Base-by-base conservation (phyloP, 1,140 invertebrate genomes). In the Philopotamus ludificatus region DNA sequence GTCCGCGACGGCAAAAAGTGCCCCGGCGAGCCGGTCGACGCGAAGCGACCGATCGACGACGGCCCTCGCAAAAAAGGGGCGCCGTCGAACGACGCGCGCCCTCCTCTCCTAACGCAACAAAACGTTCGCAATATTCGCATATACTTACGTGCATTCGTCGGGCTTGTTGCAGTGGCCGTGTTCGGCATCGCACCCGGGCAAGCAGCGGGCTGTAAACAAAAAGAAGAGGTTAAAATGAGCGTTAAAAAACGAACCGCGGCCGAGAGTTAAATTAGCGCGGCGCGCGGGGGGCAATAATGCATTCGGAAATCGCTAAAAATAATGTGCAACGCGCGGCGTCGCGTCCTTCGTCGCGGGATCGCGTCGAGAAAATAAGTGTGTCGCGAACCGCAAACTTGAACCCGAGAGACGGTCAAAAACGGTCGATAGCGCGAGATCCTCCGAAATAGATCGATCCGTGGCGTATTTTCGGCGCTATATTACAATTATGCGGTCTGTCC, bases 131-230 rank as follows among this genome's bases (percentile, higher is more conserved):
- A n/a, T n/a, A n/a, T n/a, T 39, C n/a, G n/a, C n/a, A 42, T 10
- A 60, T 87, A 95, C 93, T 92, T 86, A 96, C 94, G 86, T 87
- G 91, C 95, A 98, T 83, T 97, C 92, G 82, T 94, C 91, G 72
- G 95, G 95, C 76, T 86, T 86, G 72, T 85, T 87, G 84, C 95
- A 98, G 77, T 90, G 88, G 74, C 95, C 95, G 80, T 96, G 92
- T 73, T 89, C 84, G 55, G 85, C 79, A 80, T 95, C 87, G 82
- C 95, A 98, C 75, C 94, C 95, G 75, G 91, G 86, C 75, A 89
- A 81, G 82, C 95, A 98, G 74, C 90, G 88, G 74, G 92, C 93
- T 95, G 87, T 64, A 55, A 62, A 70, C 64, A 74, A 92, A 91
- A 81, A 81, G 26, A 23, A 60, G 79, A 81, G 83, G 81, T 72